Evolutionary conservation across 2,797 vertebrate genomes (phyloP).

Genomic region (Sparidentex hasta): DNA sequence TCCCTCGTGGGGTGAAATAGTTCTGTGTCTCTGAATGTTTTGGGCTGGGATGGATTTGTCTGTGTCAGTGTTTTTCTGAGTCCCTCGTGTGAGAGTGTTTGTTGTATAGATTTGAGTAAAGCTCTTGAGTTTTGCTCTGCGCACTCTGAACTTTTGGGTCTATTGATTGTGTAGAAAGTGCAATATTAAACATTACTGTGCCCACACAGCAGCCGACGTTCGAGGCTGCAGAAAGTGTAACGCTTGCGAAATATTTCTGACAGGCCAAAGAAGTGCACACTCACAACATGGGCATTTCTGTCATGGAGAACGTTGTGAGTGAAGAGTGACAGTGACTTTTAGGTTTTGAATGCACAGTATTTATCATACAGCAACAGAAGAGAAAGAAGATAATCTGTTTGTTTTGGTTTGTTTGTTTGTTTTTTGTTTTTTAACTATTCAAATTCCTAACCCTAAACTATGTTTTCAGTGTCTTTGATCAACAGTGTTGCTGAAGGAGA

Average conservation of each 20-base stretch:
- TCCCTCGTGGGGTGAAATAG: slow-evolving; percentile 46
- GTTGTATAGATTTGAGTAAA: slow-evolving; percentile 43
- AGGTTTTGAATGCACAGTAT: neutral
- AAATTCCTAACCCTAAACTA: no score
- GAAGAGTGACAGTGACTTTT: neutral
- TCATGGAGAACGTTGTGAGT: neutral
- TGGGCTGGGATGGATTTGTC: slow-evolving; percentile 33
- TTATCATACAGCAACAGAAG: neutral
- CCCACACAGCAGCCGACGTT: slow-evolving; percentile 31
- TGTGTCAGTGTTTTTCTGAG: slow-evolving; percentile 37
- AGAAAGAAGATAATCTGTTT: neutral
- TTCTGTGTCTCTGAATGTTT: slow-evolving; percentile 13
- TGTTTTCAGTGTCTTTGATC: neutral
- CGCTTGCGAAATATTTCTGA: slow-evolving; percentile 28
- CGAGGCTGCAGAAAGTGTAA: slow-evolving; percentile 46
- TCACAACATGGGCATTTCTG: neutral
- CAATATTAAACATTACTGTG: slow-evolving; percentile 39
- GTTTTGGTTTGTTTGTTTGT: no score
- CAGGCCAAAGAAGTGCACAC: neutral
- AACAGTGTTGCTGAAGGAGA: neutral
- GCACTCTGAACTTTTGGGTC: slow-evolving; percentile 45
- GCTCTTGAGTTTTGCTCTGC: slow-evolving; percentile 35
- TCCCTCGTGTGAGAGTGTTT: slow-evolving; percentile 42
- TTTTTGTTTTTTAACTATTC: no score
- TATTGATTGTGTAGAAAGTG: slow-evolving; percentile 51